A percentile compares a stretch with the other conserved stretches of the same genome.
Conservation (phyloP, 2,113 vertebrate genomes). For the Polyodon spathula region DNA sequence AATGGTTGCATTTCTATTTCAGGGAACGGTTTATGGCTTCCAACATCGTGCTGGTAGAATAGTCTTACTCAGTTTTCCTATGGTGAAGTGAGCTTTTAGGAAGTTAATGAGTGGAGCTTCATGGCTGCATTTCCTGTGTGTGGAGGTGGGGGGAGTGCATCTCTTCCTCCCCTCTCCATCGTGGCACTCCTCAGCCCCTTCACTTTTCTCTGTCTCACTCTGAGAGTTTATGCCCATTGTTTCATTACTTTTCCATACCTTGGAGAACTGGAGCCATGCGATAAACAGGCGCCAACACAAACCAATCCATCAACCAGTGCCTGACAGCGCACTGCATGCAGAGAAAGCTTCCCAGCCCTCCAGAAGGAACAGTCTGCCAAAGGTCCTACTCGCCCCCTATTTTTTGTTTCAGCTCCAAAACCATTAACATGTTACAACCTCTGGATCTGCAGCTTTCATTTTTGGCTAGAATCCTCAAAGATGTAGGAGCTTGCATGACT, state of each 20-base stretch:
- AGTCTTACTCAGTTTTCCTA: too few species aligned
- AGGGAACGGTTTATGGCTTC: too few species aligned
- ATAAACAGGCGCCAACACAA: slow-evolving; percentile 49
- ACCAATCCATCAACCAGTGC: slow-evolving; percentile 49
- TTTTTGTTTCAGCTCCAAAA: background rate
- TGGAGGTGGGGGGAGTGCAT: too few species aligned
- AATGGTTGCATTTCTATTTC: too few species aligned
- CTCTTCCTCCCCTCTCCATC: too few species aligned
- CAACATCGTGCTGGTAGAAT: too few species aligned
- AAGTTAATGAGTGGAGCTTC: too few species aligned
- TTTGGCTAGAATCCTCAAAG: background rate
- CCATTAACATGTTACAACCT: background rate
- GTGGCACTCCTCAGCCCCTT: background rate
- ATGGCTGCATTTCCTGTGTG: slow-evolving; percentile 1
- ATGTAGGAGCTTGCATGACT: background rate
- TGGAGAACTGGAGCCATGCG: slow-evolving; percentile 27
- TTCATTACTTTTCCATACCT: slow-evolving; percentile 50
- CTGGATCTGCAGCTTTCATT: background rate
- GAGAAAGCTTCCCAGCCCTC: slow-evolving; percentile 16
- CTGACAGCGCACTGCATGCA: slow-evolving; percentile 54
- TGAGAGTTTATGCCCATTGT: slow-evolving; percentile 29
- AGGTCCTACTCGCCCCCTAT: background rate
- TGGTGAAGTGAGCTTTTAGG: too few species aligned
- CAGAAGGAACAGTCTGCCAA: background rate
- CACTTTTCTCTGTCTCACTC: background rate